phyloP scores from a whole-genome alignment of 2,888 invertebrate genomes.

The Drosophila mettleri region DNA sequence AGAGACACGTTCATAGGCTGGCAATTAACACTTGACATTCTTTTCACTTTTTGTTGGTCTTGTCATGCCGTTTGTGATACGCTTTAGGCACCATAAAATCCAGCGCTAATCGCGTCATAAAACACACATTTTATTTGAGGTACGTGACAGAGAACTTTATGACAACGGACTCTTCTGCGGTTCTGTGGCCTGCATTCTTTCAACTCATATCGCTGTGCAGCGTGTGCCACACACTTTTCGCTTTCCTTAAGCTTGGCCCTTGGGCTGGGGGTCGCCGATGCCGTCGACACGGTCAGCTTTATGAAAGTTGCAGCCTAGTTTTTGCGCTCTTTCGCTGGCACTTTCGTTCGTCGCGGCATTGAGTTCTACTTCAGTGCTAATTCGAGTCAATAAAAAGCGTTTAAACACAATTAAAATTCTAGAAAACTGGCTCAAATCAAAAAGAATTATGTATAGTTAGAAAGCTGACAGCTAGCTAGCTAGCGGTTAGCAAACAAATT shows the following conservation, averaged over 20 bases:
- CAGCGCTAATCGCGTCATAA: slow-evolving; percentile 75
- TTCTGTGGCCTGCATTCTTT: slow-evolving; percentile 39
- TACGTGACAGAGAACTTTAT: slow-evolving; percentile 74
- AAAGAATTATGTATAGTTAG: slow-evolving; percentile 45
- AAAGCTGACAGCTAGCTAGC: slow-evolving; percentile 56
- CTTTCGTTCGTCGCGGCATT: slow-evolving; percentile 69
- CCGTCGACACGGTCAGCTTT: slow-evolving; percentile 30
- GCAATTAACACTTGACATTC: slow-evolving; percentile 80
- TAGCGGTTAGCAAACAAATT: slow-evolving; percentile 48
- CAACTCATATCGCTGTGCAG: slow-evolving; percentile 14
- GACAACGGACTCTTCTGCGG: slow-evolving; percentile 37
- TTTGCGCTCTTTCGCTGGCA: slow-evolving; percentile 47
- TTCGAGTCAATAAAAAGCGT: slow-evolving; percentile 73
- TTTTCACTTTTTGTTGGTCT: slow-evolving; percentile 68
- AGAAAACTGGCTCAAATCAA: slow-evolving; percentile 69
- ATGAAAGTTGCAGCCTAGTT: slow-evolving; percentile 61
- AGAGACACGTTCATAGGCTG: slow-evolving; percentile 59
- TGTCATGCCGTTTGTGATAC: slow-evolving; percentile 52
- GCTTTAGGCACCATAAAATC: slow-evolving; percentile 66
- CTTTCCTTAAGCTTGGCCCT: slow-evolving; percentile 57
- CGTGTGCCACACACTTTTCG: slow-evolving; percentile 67
- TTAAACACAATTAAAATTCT: slow-evolving; percentile 67
- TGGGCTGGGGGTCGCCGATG: slow-evolving; percentile 19
- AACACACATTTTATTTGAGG: slow-evolving; percentile 74
- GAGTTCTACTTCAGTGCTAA: slow-evolving; percentile 76